Conservation (phyloP, 2,888 invertebrate species). For the Myopa testacea region DNA sequence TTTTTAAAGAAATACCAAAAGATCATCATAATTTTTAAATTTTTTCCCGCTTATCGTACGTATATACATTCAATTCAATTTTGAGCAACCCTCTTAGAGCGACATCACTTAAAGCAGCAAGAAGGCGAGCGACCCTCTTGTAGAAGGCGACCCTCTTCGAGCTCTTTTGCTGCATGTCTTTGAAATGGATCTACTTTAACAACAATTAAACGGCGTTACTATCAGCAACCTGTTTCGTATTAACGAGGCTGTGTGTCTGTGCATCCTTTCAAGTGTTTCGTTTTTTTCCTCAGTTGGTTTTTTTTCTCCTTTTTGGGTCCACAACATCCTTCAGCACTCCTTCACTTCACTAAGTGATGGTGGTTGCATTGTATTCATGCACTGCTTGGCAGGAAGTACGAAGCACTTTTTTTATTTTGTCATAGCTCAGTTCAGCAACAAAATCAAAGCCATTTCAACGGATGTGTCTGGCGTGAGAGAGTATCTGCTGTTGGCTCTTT, state of each 20-base stretch:
- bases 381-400: neutral
- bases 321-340: neutral
- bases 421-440: conserved; percentile 5
- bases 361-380: neutral
- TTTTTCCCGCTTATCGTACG: too few relatives aligned
- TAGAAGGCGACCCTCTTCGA: too few relatives aligned
- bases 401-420: neutral
- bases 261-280: neutral
- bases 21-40: too few relatives aligned
- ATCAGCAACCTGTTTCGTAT: neutral
- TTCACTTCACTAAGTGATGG: neutral
- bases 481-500: conserved; percentile 28
- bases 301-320: neutral
- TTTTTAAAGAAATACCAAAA: too few relatives aligned
- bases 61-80: too few relatives aligned
- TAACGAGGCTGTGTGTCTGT: neutral
- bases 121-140: too few relatives aligned
- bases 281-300: neutral
- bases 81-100: too few relatives aligned
- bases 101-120: too few relatives aligned
- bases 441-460: conserved; percentile 46
- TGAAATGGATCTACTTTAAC: too few relatives aligned
- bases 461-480: conserved; percentile 54
- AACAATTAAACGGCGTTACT: neutral
- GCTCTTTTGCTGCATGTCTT: too few relatives aligned